A percentile compares a stretch with the other conserved stretches of the same genome.
Evolutionary conservation across 2,113 vertebrate genomes (phyloP).

Genomic region (Eclectus roratus): DNA sequence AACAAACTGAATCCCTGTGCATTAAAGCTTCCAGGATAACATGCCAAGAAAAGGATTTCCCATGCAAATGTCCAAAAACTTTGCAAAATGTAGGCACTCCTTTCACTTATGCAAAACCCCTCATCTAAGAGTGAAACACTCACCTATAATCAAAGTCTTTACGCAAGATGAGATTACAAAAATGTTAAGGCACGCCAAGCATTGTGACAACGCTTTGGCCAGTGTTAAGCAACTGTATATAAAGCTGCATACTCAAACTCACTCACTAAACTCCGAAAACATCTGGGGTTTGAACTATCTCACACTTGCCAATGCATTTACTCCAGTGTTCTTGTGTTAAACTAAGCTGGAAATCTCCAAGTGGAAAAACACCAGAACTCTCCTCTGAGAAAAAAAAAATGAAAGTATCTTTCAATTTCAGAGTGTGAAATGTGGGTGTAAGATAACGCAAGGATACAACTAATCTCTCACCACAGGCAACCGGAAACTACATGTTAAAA

Average conservation of each 20-base stretch:
- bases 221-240: neutral
- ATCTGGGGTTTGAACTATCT: neutral
- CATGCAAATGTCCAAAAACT: neutral
- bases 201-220: neutral
- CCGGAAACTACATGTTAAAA: neutral
- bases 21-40: neutral
- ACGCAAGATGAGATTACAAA: neutral
- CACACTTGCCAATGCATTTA: neutral
- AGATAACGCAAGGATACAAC: constrained; percentile 18
- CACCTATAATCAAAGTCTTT: neutral
- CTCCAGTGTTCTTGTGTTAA: neutral
- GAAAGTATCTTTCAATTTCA: constrained; percentile 5
- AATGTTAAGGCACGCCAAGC: neutral
- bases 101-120: neutral
- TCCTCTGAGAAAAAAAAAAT: neutral
- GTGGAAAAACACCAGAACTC: neutral
- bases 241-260: neutral
- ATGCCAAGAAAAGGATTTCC: rapidly evolving
- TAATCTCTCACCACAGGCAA: neutral
- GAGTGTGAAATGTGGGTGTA: neutral
- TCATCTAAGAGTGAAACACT: neutral
- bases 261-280: neutral
- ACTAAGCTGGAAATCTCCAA: neutral
- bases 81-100: neutral
- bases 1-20: neutral